Evolutionary conservation across 2,888 invertebrate genomes (phyloP).

Genomic region (Sesamia inferens): DNA sequence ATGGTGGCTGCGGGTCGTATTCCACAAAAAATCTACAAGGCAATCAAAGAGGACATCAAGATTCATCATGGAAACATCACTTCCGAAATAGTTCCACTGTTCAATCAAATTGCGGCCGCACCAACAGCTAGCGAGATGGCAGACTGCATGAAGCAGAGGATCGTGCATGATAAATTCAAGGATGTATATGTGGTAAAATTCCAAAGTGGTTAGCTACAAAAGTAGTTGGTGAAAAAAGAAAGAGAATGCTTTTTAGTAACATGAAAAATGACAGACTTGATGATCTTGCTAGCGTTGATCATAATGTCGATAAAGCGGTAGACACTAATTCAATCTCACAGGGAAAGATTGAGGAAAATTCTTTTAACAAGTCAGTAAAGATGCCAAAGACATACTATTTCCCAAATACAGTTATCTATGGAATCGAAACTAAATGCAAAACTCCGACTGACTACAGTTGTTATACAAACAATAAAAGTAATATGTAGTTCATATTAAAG

Average conservation of each 20-base stretch:
- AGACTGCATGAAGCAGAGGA: not conserved
- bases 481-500: too few species aligned
- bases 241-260: not conserved
- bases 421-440: slow-evolving; percentile 22
- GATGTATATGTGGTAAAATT: slow-evolving; percentile 16
- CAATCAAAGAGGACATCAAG: slow-evolving; percentile 22
- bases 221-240: not conserved
- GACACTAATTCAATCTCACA: slow-evolving; percentile 6
- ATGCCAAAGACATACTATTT: slow-evolving; percentile 1
- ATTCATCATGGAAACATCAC: not conserved
- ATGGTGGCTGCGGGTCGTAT: slow-evolving; percentile 19
- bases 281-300: not conserved
- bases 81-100: slow-evolving; percentile 30
- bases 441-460: slow-evolving; percentile 16
- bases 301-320: not conserved
- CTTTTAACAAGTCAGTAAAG: not conserved
- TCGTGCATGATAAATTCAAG: slow-evolving; percentile 7
- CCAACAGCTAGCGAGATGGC: not conserved
- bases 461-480: not conserved
- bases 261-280: not conserved
- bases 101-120: not conserved
- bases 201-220: slow-evolving; percentile 15
- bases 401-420: slow-evolving; percentile 22
- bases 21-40: not conserved
- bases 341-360: not conserved